A percentile compares a stretch with the other conserved stretches of the same genome.
Conservation (phyloP, 2,113 vertebrate species). For the Ascaphus truei region DNA sequence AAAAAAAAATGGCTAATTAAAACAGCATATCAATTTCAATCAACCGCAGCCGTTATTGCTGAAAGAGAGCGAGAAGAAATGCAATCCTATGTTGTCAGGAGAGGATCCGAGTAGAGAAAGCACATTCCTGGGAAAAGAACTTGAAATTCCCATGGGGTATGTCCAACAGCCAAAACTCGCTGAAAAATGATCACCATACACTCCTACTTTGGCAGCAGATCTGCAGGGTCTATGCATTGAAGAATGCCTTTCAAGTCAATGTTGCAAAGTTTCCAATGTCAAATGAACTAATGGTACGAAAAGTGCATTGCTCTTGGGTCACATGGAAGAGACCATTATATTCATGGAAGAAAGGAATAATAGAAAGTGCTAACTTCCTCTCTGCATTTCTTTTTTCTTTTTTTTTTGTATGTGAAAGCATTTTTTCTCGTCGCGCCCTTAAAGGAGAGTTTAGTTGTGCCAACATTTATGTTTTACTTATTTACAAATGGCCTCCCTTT, state of each 20-base stretch:
- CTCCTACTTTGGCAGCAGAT: neutral
- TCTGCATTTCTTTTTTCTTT: no score
- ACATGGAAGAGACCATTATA: no score
- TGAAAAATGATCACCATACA: neutral
- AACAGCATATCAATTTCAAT: constrained; percentile 1
- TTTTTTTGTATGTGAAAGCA: no score
- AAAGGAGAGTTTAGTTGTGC: no score
- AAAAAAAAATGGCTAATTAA: neutral
- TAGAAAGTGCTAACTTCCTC: no score
- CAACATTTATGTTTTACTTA: no score
- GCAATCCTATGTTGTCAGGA: neutral
- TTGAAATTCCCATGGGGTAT: neutral
- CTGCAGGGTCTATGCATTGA: neutral
- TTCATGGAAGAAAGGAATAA: no score
- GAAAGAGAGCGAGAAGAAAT: neutral
- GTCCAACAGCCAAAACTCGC: neutral
- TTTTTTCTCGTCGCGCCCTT: no score
- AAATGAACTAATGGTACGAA: neutral
- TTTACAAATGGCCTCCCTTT: no score
- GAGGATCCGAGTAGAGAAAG: neutral
- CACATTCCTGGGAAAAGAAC: constrained; percentile 7
- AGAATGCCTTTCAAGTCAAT: neutral
- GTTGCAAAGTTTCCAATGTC: neutral
- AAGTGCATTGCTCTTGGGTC: neutral
- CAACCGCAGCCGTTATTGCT: neutral